phyloP scores from a whole-genome alignment of 1,140 invertebrate species.

The Drosophila miranda region DNA sequence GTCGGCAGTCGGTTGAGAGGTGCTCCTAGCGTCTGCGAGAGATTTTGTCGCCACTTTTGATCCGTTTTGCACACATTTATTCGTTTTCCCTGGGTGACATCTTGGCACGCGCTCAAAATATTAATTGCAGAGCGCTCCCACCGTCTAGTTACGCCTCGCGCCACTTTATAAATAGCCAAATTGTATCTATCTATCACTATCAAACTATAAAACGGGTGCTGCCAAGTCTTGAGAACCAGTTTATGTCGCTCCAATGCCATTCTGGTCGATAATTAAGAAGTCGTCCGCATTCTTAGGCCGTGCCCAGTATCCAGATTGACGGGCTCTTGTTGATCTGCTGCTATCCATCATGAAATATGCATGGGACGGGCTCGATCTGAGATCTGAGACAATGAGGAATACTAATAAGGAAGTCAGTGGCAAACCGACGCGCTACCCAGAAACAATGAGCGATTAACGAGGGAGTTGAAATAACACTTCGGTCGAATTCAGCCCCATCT shows the following conservation, averaged over 20 bases:
- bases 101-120: slow-evolving; percentile 62
- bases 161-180: slow-evolving; percentile 37
- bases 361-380: slow-evolving; percentile 25
- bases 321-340: slow-evolving; percentile 12
- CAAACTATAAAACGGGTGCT: too few species aligned
- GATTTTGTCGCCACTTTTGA: not conserved
- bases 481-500: slow-evolving; percentile 11
- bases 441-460: slow-evolving; percentile 17
- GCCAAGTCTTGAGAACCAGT: slow-evolving; percentile 28
- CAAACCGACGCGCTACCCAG: slow-evolving; percentile 11
- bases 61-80: slow-evolving; percentile 9
- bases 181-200: too few species aligned
- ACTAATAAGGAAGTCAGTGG: slow-evolving; percentile 46
- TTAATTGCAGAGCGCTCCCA: slow-evolving; percentile 40
- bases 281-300: slow-evolving; percentile 1
- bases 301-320: slow-evolving; percentile 20
- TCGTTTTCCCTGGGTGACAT: slow-evolving; percentile 14
- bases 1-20: not conserved
- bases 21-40: slow-evolving; percentile 17
- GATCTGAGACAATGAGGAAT: slow-evolving; percentile 8
- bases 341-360: slow-evolving; percentile 53
- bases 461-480: slow-evolving; percentile 12
- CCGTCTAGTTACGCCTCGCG: slow-evolving; percentile 8
- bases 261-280: slow-evolving; percentile 1
- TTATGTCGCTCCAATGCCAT: slow-evolving; percentile 11